Base-by-base conservation (phyloP, 1,140 invertebrate genomes). In the Habropoda laboriosa region DNA sequence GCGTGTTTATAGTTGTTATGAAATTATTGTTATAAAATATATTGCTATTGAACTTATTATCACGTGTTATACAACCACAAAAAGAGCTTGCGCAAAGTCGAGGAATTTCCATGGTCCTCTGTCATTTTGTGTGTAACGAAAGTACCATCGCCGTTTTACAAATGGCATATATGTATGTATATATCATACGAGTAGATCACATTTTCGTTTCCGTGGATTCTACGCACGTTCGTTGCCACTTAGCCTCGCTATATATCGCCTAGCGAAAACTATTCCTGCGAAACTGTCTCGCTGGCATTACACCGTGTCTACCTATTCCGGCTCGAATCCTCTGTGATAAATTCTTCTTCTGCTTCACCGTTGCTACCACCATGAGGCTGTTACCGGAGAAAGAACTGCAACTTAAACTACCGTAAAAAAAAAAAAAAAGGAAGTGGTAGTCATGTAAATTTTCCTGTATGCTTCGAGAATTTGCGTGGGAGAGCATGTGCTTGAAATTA, bases 141-240 rank as follows among this genome's bases (percentile, higher is more conserved):
- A 60, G n/a, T 27, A 49, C 32, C 32, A 10, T 49, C n/a, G 4
- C 30, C 60, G 40, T 60, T 60, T 77, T 60, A 77, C 66, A 77
- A 77, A 68, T 77, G 60, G 57, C 32, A 8, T 18, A 32, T 32
- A 77, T 60, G 57, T 24, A 8, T 18, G 32, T 32, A 77, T 60
- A 71, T 60, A 49, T 57, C 75, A 70, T 10, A 10, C 8, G 24
- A 66, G 12, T 77, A 30, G 75, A 60, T 77, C 42, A 60, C 66
- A 67, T 60, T 68, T 58, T 49, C 66, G 42, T 49, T 77, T 40
- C 30, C n/a, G n/a, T 4, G 53, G 32, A 77, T 77, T 77, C 75
- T 4, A 58, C 35, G 40, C 76, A 71, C 68, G 68, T 63, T 73
- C 47, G 27, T 45, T 21, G 35, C 47, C 30, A 73, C 45, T 72